These are phyloP conservation scores for Moxostoma hubbsi DNA, from an alignment of 2,797 vertebrate genomes.

Conservation along the genomic window DNA sequence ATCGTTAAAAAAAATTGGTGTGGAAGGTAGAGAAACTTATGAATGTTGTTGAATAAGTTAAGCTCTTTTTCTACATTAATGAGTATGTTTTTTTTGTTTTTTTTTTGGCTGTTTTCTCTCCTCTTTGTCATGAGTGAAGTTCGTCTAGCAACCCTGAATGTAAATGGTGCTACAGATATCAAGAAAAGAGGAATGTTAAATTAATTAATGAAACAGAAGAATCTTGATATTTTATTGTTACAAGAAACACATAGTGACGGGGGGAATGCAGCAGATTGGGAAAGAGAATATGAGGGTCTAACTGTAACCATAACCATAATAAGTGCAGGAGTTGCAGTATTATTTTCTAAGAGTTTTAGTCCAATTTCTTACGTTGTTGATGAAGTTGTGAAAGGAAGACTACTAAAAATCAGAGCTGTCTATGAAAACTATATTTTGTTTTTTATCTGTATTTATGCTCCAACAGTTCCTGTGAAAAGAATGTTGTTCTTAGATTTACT, in stretches of 20 bases:
- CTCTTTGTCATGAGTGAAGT: too few relatives aligned
- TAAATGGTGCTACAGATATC: too few relatives aligned
- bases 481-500: background rate
- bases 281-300: background rate
- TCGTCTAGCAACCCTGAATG: too few relatives aligned
- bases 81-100: too few relatives aligned
- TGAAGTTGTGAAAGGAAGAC: background rate
- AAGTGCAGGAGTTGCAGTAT: background rate
- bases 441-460: slow-evolving; percentile 9
- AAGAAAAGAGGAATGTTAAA: too few relatives aligned
- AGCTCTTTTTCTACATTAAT: too few relatives aligned
- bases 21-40: too few relatives aligned
- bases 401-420: background rate
- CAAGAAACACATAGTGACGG: background rate
- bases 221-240: too few relatives aligned
- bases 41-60: too few relatives aligned
- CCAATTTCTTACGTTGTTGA: background rate
- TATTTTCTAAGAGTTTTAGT: background rate
- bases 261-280: background rate
- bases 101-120: too few relatives aligned
- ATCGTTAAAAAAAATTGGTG: background rate
- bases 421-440: background rate
- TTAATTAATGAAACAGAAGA: too few relatives aligned
- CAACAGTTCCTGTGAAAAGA: background rate
- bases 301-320: background rate